Base-by-base conservation (phyloP, 2,888 invertebrate genomes). In the Ornithoptera priamus region DNA sequence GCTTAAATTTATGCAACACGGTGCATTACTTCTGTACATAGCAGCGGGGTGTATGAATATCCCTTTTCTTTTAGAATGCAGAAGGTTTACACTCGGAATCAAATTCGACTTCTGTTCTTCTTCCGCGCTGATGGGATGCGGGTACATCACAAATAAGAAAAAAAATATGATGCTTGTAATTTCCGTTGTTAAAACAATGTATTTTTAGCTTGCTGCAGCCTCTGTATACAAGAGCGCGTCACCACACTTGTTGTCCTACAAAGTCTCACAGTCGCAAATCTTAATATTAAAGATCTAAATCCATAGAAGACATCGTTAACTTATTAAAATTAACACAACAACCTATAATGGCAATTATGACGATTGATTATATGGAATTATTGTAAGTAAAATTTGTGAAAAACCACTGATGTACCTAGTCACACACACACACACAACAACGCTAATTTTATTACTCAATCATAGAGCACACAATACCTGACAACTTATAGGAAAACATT, bases 1-100 rank as follows among this genome's bases (percentile, higher is more conserved):
- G 77, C 76, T 80, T 83, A 80, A 83, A 81, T 82, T 87, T 76
- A 79, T 86, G 80, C 82, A 79, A 80, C 83, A 79, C 78, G 80
- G 81, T 80, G 87, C 86, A 93, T 93, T 95, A 95, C 96, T 96
- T 95, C 95, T 97, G 94, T 95, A 96, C 96, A 97, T 97, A 93
- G 96, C 96, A 93, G 95, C 95, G 79, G 96, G 96, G 93, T 96
- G 96, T 94, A 96, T 96, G 91, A 96, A 95, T 93, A 97, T 96
- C 94, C 96, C 96, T 96, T 97, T 97, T 95, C 96, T 95, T 88
- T 96, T 96, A 76, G 96, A 96, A 89, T 96, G 95, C 78, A 95
- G 93, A 82, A 95, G 93, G 87, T 94, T 95, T 85, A 95, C 95
- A 88, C 93, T 93, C 85, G 93, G 92, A 79, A 93, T 89, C 81